phyloP scores from a whole-genome alignment of 2,888 invertebrate species.

The Limenitis camilla region DNA sequence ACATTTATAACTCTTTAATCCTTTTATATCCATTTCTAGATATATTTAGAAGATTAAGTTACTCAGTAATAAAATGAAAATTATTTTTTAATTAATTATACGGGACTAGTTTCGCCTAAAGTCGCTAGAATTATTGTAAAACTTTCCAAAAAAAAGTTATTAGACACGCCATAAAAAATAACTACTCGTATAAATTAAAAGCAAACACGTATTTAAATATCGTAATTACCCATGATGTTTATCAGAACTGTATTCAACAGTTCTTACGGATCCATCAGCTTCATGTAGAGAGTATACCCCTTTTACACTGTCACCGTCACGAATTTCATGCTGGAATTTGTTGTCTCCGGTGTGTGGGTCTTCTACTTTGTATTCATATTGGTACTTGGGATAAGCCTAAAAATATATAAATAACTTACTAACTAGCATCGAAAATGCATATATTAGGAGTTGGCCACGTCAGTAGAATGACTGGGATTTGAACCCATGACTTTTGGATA shows the following conservation, averaged over 20 bases:
- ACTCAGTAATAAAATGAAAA: too few species aligned
- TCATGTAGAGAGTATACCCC: conserved; percentile 78
- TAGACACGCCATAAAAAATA: not conserved
- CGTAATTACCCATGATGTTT: conserved; percentile 69
- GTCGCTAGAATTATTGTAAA: too few species aligned
- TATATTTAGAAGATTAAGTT: too few species aligned
- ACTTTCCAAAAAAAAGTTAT: too few species aligned
- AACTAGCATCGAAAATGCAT: too few species aligned
- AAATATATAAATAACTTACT: conserved; percentile 7
- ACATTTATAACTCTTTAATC: not conserved
- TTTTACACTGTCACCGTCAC: conserved; percentile 77
- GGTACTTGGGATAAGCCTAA: conserved; percentile 74
- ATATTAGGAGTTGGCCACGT: too few species aligned
- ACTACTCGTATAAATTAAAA: not conserved
- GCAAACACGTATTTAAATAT: too few species aligned
- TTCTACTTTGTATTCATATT: conserved; percentile 76
- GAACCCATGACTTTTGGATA: too few species aligned
- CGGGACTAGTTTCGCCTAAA: too few species aligned
- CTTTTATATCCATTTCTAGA: too few species aligned
- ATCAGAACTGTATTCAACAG: conserved; percentile 76
- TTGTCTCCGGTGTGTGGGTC: conserved; percentile 77
- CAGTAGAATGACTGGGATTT: too few species aligned
- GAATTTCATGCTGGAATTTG: conserved; percentile 74
- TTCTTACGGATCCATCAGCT: conserved; percentile 75
- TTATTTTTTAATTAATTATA: too few species aligned